Base-by-base conservation (phyloP, 2,888 invertebrate species). In the Hemithea aestivaria region DNA sequence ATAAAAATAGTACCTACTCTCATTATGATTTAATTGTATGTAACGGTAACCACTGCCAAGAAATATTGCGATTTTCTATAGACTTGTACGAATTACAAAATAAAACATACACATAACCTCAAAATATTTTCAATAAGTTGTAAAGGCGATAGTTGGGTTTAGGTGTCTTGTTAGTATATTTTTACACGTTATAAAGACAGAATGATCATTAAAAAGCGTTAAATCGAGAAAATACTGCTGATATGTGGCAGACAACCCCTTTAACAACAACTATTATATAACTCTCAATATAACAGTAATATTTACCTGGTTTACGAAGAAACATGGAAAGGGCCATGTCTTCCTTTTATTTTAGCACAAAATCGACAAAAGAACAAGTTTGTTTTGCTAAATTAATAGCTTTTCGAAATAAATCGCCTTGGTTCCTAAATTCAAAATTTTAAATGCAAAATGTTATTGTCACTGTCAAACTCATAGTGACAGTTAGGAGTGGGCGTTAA, bases 281-380 rank as follows among this genome's bases (percentile, higher is more conserved):
- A 82, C 62, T 16, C 3, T 8, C 20, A 30, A 31, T 16, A 11
- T n/a, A 10, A 2, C 4, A 38, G n/a, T 41, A 35, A 37, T 8
- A 22, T 28, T 50, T 76, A 87, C 85, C 84, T 74, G 80, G 58
- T 42, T 66, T 58, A 40, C 84, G 80, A 32, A 82, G 60, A 33
- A 85, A 74, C 72, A 79, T 77, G 4, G 87, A 87, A 42, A 84
- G 73, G 25, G 85, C 78, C 87, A 87, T 87, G 31, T 40, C 48
- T 28, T 5, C 12, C 7, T 27, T 7, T 35, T 29, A 12, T 7
- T 10, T 29, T 30, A 34, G 10, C 20, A 28, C 20, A 24, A 40
- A 20, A 32, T 16, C 7, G 1, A 30, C 21, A 7, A 26, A 4
- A 11, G 16, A 34, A 9, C 10, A 16, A 10, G 2, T 12, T 2